phyloP scores from a whole-genome alignment of 1,140 invertebrate species.

The Brachionus rotundiformis region DNA sequence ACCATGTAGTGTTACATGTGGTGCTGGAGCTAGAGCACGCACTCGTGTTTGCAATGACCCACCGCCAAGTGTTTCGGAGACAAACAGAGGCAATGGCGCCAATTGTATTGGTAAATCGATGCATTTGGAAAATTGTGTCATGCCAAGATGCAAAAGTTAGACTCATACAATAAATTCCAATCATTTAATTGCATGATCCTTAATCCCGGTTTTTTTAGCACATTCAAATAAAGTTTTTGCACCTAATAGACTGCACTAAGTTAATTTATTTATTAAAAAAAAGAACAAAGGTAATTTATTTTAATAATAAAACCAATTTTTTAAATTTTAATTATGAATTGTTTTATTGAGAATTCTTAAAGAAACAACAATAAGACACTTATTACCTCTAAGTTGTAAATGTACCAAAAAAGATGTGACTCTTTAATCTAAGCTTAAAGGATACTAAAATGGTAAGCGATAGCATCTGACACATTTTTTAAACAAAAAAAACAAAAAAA shows the following conservation, averaged over 20 bases:
- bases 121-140: constrained; percentile 42
- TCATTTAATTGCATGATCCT: background rate
- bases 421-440: background rate
- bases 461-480: background rate
- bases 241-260: constrained; percentile 24
- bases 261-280: background rate
- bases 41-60: constrained; percentile 64
- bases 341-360: background rate
- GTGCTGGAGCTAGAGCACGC: constrained; percentile 83
- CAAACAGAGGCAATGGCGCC: background rate
- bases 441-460: constrained; percentile 45
- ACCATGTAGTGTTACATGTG: constrained; percentile 79
- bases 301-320: background rate
- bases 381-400: background rate
- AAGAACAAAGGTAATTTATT: constrained; percentile 17
- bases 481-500: background rate
- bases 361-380: background rate
- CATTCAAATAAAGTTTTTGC: constrained; percentile 34
- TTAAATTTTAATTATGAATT: background rate
- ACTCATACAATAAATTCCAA: background rate
- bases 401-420: background rate
- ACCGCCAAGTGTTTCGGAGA: constrained; percentile 18
- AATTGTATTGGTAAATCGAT: background rate
- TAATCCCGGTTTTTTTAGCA: constrained; percentile 36
- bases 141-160: constrained; percentile 45